A percentile compares a stretch with the other conserved stretches of the same genome.
Conservation (phyloP, 2,888 invertebrate genomes). For the Nomada flava region DNA sequence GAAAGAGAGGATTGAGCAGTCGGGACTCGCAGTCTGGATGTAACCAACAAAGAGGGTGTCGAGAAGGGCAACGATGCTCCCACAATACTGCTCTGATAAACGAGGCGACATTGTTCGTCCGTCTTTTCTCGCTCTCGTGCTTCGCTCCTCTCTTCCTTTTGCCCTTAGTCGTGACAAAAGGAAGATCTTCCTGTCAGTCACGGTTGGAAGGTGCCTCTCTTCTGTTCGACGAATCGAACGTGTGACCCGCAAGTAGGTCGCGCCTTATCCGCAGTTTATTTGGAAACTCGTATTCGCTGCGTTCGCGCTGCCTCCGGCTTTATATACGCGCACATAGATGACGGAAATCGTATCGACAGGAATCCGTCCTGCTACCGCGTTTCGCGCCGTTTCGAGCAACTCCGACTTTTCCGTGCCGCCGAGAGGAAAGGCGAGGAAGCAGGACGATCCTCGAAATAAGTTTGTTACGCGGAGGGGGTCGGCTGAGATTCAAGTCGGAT, state of each 20-base stretch:
- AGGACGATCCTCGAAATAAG: background rate
- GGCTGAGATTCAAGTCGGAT: slow-evolving; percentile 2
- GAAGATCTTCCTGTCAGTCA: slow-evolving; percentile 65
- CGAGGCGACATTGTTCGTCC: slow-evolving; percentile 83
- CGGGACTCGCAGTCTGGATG: slow-evolving; percentile 76
- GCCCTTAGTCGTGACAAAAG: slow-evolving; percentile 36
- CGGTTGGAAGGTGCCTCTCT: slow-evolving; percentile 37
- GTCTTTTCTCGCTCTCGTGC: slow-evolving; percentile 59
- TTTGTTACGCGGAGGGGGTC: background rate
- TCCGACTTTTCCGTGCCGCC: background rate
- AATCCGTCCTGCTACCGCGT: background rate
- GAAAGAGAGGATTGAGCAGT: slow-evolving; percentile 83
- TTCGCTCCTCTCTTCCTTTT: slow-evolving; percentile 44
- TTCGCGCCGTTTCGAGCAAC: background rate
- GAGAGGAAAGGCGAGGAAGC: background rate
- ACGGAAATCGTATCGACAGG: too few relatives aligned
- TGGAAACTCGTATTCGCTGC: background rate
- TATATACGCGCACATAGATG: too few relatives aligned
- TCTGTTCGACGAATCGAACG: slow-evolving; percentile 69
- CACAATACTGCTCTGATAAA: slow-evolving; percentile 83
- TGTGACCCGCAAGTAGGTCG: slow-evolving; percentile 48
- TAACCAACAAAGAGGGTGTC: slow-evolving; percentile 82
- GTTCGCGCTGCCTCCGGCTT: too few relatives aligned
- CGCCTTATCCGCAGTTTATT: background rate
- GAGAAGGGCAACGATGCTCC: slow-evolving; percentile 79